Percentiles rank a stretch among this genome's conserved stretches.
These are phyloP conservation scores for Zelleria hepariella DNA, from an alignment of 2,888 invertebrate species.

Conservation along the genomic window DNA sequence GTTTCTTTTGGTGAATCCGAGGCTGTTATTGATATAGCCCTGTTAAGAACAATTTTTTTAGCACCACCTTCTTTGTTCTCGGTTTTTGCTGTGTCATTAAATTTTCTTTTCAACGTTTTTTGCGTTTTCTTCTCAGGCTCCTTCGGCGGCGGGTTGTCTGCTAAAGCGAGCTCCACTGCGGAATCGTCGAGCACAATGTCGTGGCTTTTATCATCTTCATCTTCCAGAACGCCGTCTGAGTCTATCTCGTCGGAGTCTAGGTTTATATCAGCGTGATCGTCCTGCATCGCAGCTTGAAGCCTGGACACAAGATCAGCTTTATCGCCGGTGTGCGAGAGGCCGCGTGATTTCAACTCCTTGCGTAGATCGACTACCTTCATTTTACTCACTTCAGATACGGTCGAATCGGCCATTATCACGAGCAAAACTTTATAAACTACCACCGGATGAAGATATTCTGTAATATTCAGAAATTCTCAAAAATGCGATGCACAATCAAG, in stretches of 20 bases:
- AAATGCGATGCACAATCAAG: too few species aligned
- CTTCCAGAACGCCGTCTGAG: constrained; percentile 64
- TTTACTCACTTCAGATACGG: constrained; percentile 44
- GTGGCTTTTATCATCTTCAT: constrained; percentile 65
- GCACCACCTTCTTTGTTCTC: constrained; percentile 54
- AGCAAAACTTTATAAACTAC: background rate
- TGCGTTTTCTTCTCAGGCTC: constrained; percentile 33
- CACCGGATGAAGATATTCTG: background rate
- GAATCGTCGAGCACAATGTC: constrained; percentile 49
- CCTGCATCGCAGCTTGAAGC: constrained; percentile 73
- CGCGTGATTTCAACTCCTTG: constrained; percentile 84
- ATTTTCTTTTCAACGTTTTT: constrained; percentile 48
- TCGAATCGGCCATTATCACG: constrained; percentile 27
- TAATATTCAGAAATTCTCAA: too few species aligned
- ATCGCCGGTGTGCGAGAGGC: constrained; percentile 81
- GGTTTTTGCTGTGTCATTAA: constrained; percentile 21
- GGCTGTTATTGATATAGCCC: constrained; percentile 45
- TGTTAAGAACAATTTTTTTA: constrained; percentile 76
- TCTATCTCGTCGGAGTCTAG: constrained; percentile 68
- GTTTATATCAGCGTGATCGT: constrained; percentile 50
- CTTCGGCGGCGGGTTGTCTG: constrained; percentile 31
- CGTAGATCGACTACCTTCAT: constrained; percentile 87
- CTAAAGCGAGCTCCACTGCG: constrained; percentile 46
- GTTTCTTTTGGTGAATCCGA: constrained; percentile 9
- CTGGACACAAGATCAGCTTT: constrained; percentile 86